Conservation (phyloP, 1,140 invertebrate genomes). For the Apis dorsata region DNA sequence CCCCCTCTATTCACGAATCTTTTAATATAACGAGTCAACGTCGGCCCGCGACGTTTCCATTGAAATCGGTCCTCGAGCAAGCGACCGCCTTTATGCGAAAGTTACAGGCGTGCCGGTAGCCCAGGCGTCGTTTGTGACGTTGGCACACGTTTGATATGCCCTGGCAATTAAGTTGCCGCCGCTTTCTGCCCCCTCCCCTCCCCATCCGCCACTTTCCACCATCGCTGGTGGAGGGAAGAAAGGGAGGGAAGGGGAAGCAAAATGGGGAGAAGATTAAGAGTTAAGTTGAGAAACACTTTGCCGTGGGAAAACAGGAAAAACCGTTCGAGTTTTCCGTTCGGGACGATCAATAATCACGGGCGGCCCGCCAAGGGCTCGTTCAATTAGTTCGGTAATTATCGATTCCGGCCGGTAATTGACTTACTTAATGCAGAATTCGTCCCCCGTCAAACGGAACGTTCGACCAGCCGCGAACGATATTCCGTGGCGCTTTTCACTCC, state of each 20-base stretch:
- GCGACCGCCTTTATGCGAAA: conserved; percentile 29
- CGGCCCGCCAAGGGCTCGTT: conserved; percentile 38
- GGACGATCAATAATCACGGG: conserved; percentile 29
- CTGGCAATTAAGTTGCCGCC: conserved; percentile 53
- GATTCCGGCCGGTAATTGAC: conserved; percentile 48
- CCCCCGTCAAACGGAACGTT: conserved; percentile 44
- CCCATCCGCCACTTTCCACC: conserved; percentile 8
- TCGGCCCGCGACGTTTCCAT: conserved; percentile 33
- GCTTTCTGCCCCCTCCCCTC: neutral
- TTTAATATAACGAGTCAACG: conserved; percentile 54
- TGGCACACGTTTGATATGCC: conserved; percentile 52
- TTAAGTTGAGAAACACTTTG: no score
- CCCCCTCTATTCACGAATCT: conserved; percentile 42
- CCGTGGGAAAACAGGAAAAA: conserved; percentile 17
- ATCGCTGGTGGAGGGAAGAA: neutral
- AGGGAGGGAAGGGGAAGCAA: no score
- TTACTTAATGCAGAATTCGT: conserved; percentile 54
- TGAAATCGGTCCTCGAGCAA: conserved; percentile 36
- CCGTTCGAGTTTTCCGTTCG: conserved; percentile 16
- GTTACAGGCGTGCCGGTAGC: conserved; percentile 18
- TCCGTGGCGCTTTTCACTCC: conserved; percentile 21
- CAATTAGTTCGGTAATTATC: conserved; percentile 59
- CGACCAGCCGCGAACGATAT: conserved; percentile 45
- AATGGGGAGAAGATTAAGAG: conserved; percentile 32
- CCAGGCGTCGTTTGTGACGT: conserved; percentile 36